A percentile compares a stretch with the other conserved stretches of the same genome.
Conservation (phyloP, 2,113 vertebrate species). For the Melanerpes formicivorus region DNA sequence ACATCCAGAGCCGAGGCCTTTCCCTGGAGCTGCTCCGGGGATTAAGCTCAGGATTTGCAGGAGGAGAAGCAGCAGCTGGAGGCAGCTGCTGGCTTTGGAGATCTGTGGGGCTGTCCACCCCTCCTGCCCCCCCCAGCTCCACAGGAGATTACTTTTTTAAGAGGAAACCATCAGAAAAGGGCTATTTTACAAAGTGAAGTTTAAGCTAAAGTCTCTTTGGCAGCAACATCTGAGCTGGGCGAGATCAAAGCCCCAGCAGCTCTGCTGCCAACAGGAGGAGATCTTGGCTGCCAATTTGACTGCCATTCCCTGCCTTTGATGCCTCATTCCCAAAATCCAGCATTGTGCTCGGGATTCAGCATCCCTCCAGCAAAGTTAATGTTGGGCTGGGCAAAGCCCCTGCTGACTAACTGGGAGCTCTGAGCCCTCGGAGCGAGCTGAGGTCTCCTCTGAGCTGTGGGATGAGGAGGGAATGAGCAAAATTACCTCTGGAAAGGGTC, state of each 20-base stretch:
- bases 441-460: accelerated
- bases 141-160: slow-evolving; percentile 42
- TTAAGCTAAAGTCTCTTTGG: slow-evolving; percentile 52
- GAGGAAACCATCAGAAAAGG: slow-evolving; percentile 37
- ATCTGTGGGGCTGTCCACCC: background rate
- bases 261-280: background rate
- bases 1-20: accelerated
- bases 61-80: background rate
- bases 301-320: background rate
- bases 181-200: slow-evolving; percentile 52
- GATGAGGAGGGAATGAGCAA: accelerated
- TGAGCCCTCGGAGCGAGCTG: background rate
- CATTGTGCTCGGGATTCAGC: background rate
- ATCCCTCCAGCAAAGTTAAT: background rate
- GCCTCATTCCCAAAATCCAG: background rate
- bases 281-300: slow-evolving; percentile 9
- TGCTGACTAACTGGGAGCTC: background rate
- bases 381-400: background rate
- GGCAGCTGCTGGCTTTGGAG: background rate
- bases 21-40: accelerated
- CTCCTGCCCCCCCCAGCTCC: background rate
- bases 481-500: background rate
- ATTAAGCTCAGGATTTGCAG: background rate
- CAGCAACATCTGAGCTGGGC: slow-evolving; percentile 41
- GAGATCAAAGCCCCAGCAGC: slow-evolving; percentile 56